phyloP scores from a whole-genome alignment of 2,113 vertebrate species.

The Tympanuchus pallidicinctus region DNA sequence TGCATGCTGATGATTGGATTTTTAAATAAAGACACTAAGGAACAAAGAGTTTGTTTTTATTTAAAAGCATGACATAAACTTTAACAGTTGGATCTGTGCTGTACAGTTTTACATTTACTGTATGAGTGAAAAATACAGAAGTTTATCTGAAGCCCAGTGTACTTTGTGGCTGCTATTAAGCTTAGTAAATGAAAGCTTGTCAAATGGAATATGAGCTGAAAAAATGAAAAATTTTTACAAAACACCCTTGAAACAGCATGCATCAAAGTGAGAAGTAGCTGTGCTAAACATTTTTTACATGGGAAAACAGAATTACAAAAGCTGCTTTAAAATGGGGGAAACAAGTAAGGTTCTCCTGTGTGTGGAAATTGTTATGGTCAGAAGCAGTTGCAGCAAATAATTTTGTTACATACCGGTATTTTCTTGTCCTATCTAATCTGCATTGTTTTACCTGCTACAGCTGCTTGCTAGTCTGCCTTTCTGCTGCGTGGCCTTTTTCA shows the following conservation, averaged over 20 bases:
- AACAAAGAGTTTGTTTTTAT: constrained; percentile 67
- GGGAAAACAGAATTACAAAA: background rate
- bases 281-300: background rate
- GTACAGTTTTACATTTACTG: background rate
- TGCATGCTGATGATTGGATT: constrained; percentile 40
- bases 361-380: background rate
- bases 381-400: background rate
- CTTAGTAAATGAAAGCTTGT: constrained; percentile 8
- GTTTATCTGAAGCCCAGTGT: background rate
- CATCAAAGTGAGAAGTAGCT: background rate
- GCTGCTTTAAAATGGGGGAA: background rate
- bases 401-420: background rate
- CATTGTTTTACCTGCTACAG: constrained; percentile 31
- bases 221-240: background rate
- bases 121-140: constrained; percentile 23
- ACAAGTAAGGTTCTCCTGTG: background rate
- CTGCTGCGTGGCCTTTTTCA: constrained; percentile 11
- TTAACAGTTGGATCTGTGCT: background rate
- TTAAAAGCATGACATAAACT: constrained; percentile 45
- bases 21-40: constrained; percentile 57
- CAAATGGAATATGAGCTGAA: background rate
- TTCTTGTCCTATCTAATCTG: constrained; percentile 6
- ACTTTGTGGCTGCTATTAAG: background rate
- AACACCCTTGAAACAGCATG: constrained; percentile 3
- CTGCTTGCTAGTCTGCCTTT: constrained; percentile 57